Evolutionary conservation across 2,113 vertebrate species (phyloP), one percentile per base, ranked within the genome.

Genomic region (Poeciliopsis retropinna): DNA sequence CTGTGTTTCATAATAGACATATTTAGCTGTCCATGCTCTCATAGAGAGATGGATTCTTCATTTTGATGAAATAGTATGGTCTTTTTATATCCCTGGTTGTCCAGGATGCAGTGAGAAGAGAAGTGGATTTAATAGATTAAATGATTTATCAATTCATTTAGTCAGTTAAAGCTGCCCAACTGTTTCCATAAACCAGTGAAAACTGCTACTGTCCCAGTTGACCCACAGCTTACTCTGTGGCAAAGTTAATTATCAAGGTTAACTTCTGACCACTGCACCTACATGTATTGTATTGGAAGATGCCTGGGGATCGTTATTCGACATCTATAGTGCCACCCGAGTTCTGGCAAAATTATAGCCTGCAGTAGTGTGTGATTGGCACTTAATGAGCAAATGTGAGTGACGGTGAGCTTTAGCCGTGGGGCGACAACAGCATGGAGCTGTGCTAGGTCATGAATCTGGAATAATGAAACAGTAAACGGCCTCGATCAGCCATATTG

Each of bases 371-470:
- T 85, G 80, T 87, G 92, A 94, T 91, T 93, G 92, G 88, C 92
- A 93, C 89, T 87, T 93, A 93, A 94, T 94, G 92, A 94, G 93
- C 87, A 82, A 93, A 88, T 90, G 85, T 91, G 89, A 92, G 85
- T 90, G 91, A 93, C 93, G 92, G 89, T 89, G 88, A 91, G 85
- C 78, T 80, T 81, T 88, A 91, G 89, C 91, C 88, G 74, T 78
- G 85, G 85, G 90, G 85, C 64, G 73, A 80, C 84, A 88, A 81
- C 89, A 88, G 85, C 89, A 90, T 78, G 82, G 73, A 82, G 82
- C 47, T 64, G 72, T 76, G 85, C 83, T 82, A 82, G 89, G 91
- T 91, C 91, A 91, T 90, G 89, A 89, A 92, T 93, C 85, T 88
- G 30, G 89, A 92, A 90, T 85, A 89, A 92, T 93, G 88, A 88